Evolutionary conservation across 2,797 vertebrate species (phyloP), one percentile per base, ranked within the genome.

Genomic region (Hipposideros larvatus): DNA sequence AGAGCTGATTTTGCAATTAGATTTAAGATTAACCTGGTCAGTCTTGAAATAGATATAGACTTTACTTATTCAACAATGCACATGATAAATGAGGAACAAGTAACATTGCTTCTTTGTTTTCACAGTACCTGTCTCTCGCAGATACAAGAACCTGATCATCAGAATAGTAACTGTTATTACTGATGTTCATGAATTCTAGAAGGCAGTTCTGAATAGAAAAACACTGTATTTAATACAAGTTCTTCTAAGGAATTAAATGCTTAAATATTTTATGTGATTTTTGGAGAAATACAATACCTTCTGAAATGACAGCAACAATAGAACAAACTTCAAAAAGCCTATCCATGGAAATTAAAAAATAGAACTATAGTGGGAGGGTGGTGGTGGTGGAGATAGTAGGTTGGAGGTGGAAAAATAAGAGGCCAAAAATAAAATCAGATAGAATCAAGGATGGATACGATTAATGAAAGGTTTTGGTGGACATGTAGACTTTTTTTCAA

Each of bases 1-100:
- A 87, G 59, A 80, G 37, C 43, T 37, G 65, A 79, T 87, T 90
- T 95, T 94, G 63, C 74, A 83, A 5, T 86, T 68, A 59, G 73
- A 70, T 1, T 90, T 79, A 73, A 87, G 71, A 70, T 84, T 85
- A 83, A 55, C 59, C 57, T 70, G 37, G 53, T 84, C 84, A 70
- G 71, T 85, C 87, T 77, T 86, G 71, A 90, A 57, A 71, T 55
- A 73, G 48, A n/a, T 86, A 65, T 1, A 84, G 46, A 80, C n/a
- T 9, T 91, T 31, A 74, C 57, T 51, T 93, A 14, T 31, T 88
- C 78, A 92, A 28, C 77, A 46, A 13, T 59, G 70, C 4, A 15
- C 15, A 4, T 65, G 26, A 61, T 65, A 83, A 90, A 85, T 22
- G 48, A 83, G 73, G 57, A 94, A n/a, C 11, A 83, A 53, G 59